Percentiles rank a stretch among this genome's conserved stretches.
These are phyloP conservation scores for Microplitis deprimator DNA, from an alignment of 2,888 invertebrate genomes.

Conservation along the genomic window DNA sequence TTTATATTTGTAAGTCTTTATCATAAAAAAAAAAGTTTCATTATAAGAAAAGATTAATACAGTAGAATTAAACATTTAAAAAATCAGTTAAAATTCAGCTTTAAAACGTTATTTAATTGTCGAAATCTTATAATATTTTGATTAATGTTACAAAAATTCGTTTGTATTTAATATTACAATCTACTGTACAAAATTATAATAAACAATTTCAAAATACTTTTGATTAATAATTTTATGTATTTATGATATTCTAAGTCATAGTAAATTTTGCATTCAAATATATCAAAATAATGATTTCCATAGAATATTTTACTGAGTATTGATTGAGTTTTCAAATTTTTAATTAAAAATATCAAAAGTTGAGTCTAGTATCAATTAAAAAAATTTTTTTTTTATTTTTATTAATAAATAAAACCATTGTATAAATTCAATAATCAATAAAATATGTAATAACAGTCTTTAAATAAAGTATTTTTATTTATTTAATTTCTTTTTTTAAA, in stretches of 20 bases:
- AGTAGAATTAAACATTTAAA: constrained; percentile 3
- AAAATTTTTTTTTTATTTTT: background rate
- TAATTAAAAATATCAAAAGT: too few species aligned
- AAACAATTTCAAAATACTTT: constrained; percentile 23
- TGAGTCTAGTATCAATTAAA: background rate
- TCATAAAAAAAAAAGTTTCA: background rate
- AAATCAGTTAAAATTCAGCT: background rate
- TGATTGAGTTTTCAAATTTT: too few species aligned
- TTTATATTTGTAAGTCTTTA: background rate
- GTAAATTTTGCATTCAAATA: background rate
- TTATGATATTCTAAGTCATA: background rate
- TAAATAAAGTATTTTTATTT: background rate
- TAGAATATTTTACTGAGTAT: too few species aligned
- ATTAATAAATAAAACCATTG: background rate
- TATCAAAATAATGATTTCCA: background rate
- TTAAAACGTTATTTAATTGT: background rate
- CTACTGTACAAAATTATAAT: constrained; percentile 23
- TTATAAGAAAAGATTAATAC: background rate
- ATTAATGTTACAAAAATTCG: constrained; percentile 10
- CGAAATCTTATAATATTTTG: constrained; percentile 2
- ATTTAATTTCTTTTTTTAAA: constrained; percentile 52
- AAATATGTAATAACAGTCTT: constrained; percentile 5
- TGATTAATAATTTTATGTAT: background rate
- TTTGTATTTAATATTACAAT: constrained; percentile 9
- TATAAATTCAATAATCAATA: background rate